phyloP scores from a whole-genome alignment of 2,113 vertebrate species.

The Anarhynchus alexandrinus region DNA sequence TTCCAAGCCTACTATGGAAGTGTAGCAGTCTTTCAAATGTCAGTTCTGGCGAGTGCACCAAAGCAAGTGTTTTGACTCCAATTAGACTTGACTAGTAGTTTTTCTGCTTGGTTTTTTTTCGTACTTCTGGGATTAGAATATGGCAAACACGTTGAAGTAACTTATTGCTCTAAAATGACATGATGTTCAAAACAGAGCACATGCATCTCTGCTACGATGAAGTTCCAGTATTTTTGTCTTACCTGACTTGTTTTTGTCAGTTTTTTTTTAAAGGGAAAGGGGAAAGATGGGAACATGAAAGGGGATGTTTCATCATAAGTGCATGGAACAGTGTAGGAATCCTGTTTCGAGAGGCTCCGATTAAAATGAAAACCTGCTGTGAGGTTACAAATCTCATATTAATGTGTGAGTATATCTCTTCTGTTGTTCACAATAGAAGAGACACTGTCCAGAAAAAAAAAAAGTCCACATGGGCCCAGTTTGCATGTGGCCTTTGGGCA shows the following conservation, averaged over 20 bases:
- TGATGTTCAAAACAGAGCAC: background rate
- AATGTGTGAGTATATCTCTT: background rate
- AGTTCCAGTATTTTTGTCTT: background rate
- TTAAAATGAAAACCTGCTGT: background rate
- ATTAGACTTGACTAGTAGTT: background rate
- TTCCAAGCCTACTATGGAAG: background rate
- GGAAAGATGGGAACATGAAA: background rate
- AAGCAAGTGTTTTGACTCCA: background rate
- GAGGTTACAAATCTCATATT: background rate
- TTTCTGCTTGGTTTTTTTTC: background rate
- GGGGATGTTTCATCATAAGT: background rate
- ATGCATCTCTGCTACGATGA: background rate
- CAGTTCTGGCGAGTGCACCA: background rate
- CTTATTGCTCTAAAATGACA: background rate
- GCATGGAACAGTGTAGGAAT: background rate
- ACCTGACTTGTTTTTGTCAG: background rate
- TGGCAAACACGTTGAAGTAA: background rate
- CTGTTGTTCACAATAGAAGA: background rate
- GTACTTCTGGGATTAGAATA: background rate
- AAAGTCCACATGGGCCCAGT: too few relatives aligned
- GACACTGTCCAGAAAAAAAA: background rate
- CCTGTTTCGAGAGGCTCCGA: fast-evolving
- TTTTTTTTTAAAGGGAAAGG: background rate
- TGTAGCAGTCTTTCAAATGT: background rate
- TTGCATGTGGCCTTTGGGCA: background rate